phyloP scores from a whole-genome alignment of 2,797 vertebrate species.

The Enoplosus armatus region DNA sequence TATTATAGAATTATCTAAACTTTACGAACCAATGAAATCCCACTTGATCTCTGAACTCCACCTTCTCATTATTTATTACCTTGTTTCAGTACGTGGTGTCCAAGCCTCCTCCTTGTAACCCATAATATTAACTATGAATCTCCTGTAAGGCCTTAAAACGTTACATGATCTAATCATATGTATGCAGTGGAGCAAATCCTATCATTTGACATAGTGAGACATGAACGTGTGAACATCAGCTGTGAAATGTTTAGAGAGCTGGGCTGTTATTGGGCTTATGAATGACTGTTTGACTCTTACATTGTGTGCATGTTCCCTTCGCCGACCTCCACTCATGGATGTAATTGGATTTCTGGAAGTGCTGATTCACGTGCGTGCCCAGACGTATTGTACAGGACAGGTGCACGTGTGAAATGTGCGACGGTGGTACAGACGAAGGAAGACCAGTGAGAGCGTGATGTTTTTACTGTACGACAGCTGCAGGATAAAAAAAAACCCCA shows the following conservation, averaged over 20 bases:
- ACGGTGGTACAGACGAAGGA: background rate
- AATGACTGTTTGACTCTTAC: constrained; percentile 33
- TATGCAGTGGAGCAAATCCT: constrained; percentile 8
- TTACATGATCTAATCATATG: constrained; percentile 26
- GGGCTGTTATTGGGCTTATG: background rate
- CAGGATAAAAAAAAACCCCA: constrained; percentile 4
- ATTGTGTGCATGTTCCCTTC: constrained; percentile 35
- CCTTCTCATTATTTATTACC: background rate
- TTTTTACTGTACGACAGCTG: background rate
- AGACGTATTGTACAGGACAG: constrained; percentile 28
- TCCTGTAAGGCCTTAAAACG: background rate
- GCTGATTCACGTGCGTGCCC: constrained; percentile 3
- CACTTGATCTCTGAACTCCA: constrained; percentile 2
- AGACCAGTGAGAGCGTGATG: background rate
- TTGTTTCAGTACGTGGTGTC: background rate
- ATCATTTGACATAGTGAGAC: constrained; percentile 38
- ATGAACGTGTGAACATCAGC: constrained; percentile 25
- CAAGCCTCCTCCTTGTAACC: background rate
- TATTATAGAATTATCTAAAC: constrained; percentile 35
- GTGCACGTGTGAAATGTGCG: constrained; percentile 34
- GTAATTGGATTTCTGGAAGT: constrained; percentile 63
- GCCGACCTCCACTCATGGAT: constrained; percentile 55
- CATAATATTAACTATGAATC: constrained; percentile 7
- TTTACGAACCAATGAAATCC: constrained; percentile 20
- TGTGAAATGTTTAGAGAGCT: constrained; percentile 35